phyloP scores from a whole-genome alignment of 2,888 invertebrate genomes.

The Philaethria dido region DNA sequence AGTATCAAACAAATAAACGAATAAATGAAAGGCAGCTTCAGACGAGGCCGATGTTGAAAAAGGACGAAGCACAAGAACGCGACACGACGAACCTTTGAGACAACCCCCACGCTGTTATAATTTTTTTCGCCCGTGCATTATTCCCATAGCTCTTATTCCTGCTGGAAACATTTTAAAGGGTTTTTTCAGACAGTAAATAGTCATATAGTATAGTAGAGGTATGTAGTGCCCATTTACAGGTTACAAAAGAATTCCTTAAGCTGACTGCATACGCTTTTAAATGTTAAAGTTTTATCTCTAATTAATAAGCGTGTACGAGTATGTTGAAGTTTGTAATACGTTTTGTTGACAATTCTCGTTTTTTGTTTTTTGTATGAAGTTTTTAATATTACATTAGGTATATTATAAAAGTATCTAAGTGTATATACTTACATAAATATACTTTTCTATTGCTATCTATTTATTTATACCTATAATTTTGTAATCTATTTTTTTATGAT shows the following conservation, averaged over 20 bases:
- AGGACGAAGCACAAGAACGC: slow-evolving; percentile 41
- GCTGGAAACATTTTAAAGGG: slow-evolving; percentile 42
- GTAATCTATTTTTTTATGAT: no score
- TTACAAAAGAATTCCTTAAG: slow-evolving; percentile 38
- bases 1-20: slow-evolving; percentile 43
- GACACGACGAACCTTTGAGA: slow-evolving; percentile 42
- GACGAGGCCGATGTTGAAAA: slow-evolving; percentile 43
- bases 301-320: not conserved
- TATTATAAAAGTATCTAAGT: no score
- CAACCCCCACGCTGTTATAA: slow-evolving; percentile 42
- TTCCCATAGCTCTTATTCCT: slow-evolving; percentile 40
- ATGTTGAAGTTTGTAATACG: not conserved
- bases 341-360: not conserved
- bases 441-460: no score
- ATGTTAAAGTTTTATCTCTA: slow-evolving; percentile 15
- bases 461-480: no score
- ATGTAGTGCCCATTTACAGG: slow-evolving; percentile 39
- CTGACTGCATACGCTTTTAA: slow-evolving; percentile 21
- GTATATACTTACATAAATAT: no score
- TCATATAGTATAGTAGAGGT: slow-evolving; percentile 38
- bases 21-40: slow-evolving; percentile 44
- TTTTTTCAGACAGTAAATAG: slow-evolving; percentile 42
- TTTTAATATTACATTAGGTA: not conserved
- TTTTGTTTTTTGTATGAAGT: not conserved
- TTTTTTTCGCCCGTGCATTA: slow-evolving; percentile 46